phyloP scores from a whole-genome alignment of 2,888 invertebrate genomes.

The Himalopsyche japonica region DNA sequence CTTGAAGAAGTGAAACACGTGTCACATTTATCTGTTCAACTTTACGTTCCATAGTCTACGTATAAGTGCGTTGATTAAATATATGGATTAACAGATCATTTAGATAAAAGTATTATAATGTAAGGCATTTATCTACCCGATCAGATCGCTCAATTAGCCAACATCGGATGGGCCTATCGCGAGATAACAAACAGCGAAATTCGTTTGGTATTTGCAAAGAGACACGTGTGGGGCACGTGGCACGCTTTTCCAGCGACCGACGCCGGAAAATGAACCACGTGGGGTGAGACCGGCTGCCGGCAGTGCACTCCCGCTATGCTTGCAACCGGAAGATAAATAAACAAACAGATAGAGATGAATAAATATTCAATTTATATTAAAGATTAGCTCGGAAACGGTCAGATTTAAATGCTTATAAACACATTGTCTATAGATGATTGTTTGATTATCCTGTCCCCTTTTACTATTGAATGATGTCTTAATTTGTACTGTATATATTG shows the following conservation, averaged over 20 bases:
- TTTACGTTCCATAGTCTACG: no score
- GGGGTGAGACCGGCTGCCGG: neutral
- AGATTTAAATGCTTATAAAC: neutral
- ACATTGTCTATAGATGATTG: neutral
- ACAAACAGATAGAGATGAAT: neutral
- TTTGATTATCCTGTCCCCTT: neutral
- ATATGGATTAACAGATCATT: no score
- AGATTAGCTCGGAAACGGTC: neutral
- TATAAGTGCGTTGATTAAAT: no score
- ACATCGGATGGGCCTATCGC: neutral
- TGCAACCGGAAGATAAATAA: neutral
- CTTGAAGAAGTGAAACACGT: no score
- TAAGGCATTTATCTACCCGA: neutral
- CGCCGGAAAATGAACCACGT: neutral
- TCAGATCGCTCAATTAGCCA: neutral
- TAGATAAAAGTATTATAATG: neutral
- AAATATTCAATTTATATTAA: neutral
- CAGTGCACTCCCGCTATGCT: neutral
- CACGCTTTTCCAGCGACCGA: neutral
- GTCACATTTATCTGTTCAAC: no score
- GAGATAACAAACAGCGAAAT: neutral
- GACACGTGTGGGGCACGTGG: neutral
- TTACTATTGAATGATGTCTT: neutral
- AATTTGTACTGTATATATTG: neutral
- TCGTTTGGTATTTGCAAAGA: neutral